Percentiles rank a stretch among this genome's conserved stretches.
phyloP scores from a whole-genome alignment of 1,140 invertebrate genomes.

The Teleogryllus occipitalis region DNA sequence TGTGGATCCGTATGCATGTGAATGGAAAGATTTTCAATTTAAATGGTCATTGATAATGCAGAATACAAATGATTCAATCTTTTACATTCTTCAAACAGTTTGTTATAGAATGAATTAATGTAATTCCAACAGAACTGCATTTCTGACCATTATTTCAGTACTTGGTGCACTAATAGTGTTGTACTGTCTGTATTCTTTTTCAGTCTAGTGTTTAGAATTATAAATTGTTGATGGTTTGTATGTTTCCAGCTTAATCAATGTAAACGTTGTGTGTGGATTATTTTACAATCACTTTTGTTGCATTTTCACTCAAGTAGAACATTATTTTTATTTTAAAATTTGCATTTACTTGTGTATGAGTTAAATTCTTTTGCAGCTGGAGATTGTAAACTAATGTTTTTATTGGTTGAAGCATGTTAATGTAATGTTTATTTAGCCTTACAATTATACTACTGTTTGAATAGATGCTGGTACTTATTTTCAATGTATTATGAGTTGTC shows the following conservation, averaged over 20 bases:
- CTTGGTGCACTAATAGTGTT: too few species aligned
- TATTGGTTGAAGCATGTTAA: not conserved
- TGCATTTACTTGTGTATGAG: conserved; percentile 1
- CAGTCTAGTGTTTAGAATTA: not conserved
- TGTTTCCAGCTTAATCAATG: not conserved
- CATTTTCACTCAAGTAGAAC: not conserved
- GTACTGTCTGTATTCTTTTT: not conserved
- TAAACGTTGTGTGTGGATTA: not conserved
- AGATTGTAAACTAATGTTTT: not conserved
- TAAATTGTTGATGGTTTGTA: not conserved
- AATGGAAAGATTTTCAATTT: too few species aligned
- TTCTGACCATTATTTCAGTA: too few species aligned
- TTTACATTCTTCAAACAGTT: too few species aligned
- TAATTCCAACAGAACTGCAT: too few species aligned
- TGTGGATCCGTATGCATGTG: too few species aligned
- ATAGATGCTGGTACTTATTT: too few species aligned
- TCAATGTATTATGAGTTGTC: too few species aligned
- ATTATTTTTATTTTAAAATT: conserved; percentile 3
- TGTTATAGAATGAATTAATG: too few species aligned
- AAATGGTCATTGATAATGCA: too few species aligned
- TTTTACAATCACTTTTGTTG: not conserved
- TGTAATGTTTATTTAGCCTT: not conserved
- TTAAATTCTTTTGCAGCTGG: not conserved
- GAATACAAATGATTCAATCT: too few species aligned
- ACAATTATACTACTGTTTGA: too few species aligned